These are phyloP conservation scores for Neolamprologus brichardi DNA, from an alignment of 2,113 vertebrate species.

Conservation along the genomic window DNA sequence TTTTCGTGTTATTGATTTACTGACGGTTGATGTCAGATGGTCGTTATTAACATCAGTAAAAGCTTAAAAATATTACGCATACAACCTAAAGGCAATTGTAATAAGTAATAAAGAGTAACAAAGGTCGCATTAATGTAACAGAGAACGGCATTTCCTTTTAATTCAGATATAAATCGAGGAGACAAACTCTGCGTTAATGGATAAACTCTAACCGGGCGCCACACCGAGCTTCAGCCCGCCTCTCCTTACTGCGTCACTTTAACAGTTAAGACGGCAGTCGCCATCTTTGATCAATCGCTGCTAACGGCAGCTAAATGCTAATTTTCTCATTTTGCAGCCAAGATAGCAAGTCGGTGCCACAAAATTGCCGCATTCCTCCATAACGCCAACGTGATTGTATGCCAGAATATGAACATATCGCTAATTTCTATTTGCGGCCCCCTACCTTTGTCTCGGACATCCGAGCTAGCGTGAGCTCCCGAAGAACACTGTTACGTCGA, in stretches of 20 bases:
- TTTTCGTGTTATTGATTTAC: neutral
- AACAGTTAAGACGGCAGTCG: neutral
- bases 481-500: neutral
- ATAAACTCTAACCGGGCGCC: conserved; percentile 11
- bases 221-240: conserved; percentile 30
- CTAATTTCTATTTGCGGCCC: fast-evolving
- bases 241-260: conserved; percentile 47
- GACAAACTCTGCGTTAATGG: neutral
- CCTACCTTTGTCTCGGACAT: neutral
- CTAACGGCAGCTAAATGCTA: conserved; percentile 8
- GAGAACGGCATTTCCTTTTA: neutral
- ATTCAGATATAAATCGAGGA: neutral
- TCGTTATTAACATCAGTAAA: neutral
- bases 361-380: fast-evolving
- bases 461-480: fast-evolving
- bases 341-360: fast-evolving
- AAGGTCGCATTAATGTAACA: neutral
- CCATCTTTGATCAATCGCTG: conserved; percentile 59
- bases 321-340: neutral
- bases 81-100: neutral
- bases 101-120: neutral
- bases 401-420: fast-evolving
- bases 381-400: fast-evolving
- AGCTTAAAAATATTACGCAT: neutral
- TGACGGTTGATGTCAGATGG: neutral